These are phyloP conservation scores for Samia ricini DNA, from an alignment of 1,140 invertebrate genomes.

Conservation along the genomic window DNA sequence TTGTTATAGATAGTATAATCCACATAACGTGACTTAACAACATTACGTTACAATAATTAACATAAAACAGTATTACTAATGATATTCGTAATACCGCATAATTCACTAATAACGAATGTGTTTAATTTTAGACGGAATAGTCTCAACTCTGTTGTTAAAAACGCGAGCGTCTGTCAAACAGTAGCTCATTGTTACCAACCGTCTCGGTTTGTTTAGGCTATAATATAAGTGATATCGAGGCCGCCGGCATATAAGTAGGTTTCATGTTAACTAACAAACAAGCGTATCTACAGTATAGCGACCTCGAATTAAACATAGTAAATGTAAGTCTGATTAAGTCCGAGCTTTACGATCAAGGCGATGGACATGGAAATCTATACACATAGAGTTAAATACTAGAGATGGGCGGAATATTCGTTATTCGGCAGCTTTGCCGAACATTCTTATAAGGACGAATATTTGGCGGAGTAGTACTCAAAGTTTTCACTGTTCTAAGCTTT, in stretches of 20 bases:
- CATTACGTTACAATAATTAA: not conserved
- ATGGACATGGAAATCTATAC: not conserved
- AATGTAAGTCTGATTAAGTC: conserved; percentile 34
- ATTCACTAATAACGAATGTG: not conserved
- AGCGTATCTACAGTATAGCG: conserved; percentile 19
- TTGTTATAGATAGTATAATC: no score
- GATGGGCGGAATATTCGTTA: no score
- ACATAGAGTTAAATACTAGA: not conserved
- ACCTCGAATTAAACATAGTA: conserved; percentile 28
- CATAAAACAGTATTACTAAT: not conserved
- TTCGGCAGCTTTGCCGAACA: no score
- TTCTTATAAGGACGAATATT: no score
- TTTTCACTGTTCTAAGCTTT: no score
- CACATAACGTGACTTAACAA: not conserved
- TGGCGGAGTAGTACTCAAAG: no score
- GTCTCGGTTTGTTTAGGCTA: conserved; percentile 13
- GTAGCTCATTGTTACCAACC: not conserved
- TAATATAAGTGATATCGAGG: conserved; percentile 8
- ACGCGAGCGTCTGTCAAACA: conserved; percentile 2
- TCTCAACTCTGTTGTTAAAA: not conserved
- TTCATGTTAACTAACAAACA: conserved; percentile 17
- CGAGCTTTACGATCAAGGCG: conserved; percentile 25
- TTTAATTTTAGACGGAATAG: not conserved
- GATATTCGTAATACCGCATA: not conserved
- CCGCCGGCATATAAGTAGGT: conserved; percentile 7